Percentiles rank a stretch among this genome's conserved stretches.
phyloP scores from a whole-genome alignment of 2,113 vertebrate genomes.

The Blennius ocellaris region DNA sequence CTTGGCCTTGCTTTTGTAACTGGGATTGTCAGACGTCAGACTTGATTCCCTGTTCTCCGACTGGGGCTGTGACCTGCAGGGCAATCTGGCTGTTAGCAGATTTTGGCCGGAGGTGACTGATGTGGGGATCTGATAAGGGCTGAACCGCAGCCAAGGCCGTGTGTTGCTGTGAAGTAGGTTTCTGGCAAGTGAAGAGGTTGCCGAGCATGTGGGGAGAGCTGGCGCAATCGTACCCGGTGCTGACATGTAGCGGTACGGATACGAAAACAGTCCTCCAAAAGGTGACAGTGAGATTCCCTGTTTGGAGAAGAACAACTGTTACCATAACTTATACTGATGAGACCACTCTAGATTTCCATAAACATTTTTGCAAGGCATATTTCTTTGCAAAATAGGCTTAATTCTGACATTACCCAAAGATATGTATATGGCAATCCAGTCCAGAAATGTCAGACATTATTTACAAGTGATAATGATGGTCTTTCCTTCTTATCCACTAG shows the following conservation, averaged over 20 bases:
- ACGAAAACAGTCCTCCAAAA: constrained; percentile 92
- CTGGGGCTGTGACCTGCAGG: constrained; percentile 65
- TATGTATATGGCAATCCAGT: no score
- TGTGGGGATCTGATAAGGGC: constrained; percentile 90
- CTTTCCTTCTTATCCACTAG: no score
- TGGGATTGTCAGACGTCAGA: constrained; percentile 80
- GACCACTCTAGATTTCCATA: no score
- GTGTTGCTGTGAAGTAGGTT: constrained; percentile 86
- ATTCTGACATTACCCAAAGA: no score
- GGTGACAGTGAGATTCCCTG: constrained; percentile 93
- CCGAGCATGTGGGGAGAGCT: constrained; percentile 83
- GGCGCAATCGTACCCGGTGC: constrained; percentile 84
- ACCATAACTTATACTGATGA: no score
- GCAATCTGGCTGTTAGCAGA: constrained; percentile 80
- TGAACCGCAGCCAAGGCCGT: constrained; percentile 90
- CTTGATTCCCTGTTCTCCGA: constrained; percentile 85
- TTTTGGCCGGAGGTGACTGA: constrained; percentile 84
- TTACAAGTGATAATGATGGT: no score
- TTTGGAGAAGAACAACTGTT: no score
- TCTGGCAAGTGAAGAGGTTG: constrained; percentile 82
- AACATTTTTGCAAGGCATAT: no score
- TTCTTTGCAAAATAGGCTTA: no score
- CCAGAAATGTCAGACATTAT: no score
- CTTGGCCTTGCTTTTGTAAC: constrained; percentile 75
- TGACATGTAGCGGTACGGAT: constrained; percentile 92